Base-by-base conservation (phyloP, 92 coral and sea anemone genomes). In the Meandrina meandrites region DNA sequence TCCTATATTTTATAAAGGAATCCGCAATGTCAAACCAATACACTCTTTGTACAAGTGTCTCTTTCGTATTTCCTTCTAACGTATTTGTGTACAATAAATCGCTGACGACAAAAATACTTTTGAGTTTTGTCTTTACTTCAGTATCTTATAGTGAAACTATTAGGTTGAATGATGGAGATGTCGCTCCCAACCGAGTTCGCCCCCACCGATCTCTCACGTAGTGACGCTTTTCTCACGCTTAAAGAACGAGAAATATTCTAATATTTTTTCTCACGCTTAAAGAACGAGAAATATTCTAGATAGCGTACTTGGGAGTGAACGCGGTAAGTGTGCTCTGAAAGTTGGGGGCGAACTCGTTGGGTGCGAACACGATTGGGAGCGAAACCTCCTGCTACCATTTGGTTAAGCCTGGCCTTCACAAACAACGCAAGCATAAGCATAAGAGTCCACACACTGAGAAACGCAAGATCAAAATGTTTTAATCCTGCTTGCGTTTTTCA, bases 51-150 rank as follows among this genome's bases (percentile, higher is more conserved):
- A 87, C 82, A 79, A 81, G 88, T 81, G 82, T 36, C 88, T 27
- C 81, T 85, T 85, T 85, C 88, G 48, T 85, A 85, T 85, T 77
- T 42, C 83, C 92, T 86, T 80, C 83, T 86, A 89, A 83, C 89
- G 89, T 88, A 92, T 92, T 92, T 89, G 94, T 92, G 94, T 88
- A 83, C 83, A 91, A 87, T 91, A 91, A 91, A 91, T 79, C 88
- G 90, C 89, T 91, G 88, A 76, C 76, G 51, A 54, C 62, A 17
- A 84, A 84, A 78, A 54, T 18, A 73, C 34, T 48, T 17, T 45
- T 11, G 45, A 9, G 57, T 30, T 40, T 17, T 27, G 21, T 60
- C 34, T 50, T 81, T 21, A 66, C 1, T 66, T 66, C 35, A 66
- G 27, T 66, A 9, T 28, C 24, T 62, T 62, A 66, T 27, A 14